These are phyloP conservation scores for Capromys pilorides DNA, from an alignment of 2,797 vertebrate genomes.

Conservation along the genomic window DNA sequence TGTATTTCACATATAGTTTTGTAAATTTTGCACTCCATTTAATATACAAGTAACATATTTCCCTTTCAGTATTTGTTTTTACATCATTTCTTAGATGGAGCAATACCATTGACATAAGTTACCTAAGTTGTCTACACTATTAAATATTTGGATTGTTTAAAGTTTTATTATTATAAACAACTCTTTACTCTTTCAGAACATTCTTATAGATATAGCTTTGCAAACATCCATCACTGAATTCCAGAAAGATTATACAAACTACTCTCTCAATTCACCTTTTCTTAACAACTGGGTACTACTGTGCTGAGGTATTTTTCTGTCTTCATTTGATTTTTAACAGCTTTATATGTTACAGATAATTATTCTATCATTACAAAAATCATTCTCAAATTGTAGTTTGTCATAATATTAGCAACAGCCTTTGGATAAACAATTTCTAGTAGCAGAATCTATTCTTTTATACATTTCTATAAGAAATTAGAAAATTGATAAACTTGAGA, in stretches of 20 bases:
- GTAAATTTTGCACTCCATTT: conserved; percentile 30
- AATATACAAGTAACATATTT: conserved; percentile 1
- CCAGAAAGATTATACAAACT: conserved; percentile 38
- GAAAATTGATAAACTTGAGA: not conserved
- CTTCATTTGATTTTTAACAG: conserved; percentile 32
- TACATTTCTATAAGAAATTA: not conserved
- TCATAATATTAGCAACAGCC: conserved; percentile 23
- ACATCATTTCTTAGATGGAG: conserved; percentile 5
- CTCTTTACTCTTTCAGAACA: conserved; percentile 14
- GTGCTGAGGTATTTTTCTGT: not conserved
- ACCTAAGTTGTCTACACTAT: not conserved
- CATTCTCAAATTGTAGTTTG: not conserved
- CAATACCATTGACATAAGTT: not conserved
- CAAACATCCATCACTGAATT: conserved; percentile 11
- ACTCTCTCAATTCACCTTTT: not conserved
- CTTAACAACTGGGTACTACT: conserved; percentile 12
- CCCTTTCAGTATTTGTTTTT: conserved; percentile 38
- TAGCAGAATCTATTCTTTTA: not conserved
- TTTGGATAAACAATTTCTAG: not conserved
- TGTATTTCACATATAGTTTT: not conserved
- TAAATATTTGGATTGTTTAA: conserved; percentile 37
- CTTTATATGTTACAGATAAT: not conserved
- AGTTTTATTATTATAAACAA: conserved; percentile 33
- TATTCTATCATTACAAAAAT: conserved; percentile 34
- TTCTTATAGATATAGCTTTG: not conserved